Evolutionary conservation across 2,888 invertebrate species (phyloP).

Genomic region (Erebia ligea): DNA sequence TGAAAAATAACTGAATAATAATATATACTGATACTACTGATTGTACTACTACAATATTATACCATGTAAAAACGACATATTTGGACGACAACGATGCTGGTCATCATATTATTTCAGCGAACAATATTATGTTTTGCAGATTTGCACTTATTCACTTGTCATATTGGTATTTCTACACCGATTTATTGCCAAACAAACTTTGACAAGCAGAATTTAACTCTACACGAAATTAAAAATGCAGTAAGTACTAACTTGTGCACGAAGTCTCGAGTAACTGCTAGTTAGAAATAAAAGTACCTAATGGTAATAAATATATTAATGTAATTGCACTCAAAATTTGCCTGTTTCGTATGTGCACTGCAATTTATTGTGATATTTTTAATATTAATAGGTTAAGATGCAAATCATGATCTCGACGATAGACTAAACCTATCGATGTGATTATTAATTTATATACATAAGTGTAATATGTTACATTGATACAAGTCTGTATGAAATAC

Average conservation of each 20-base stretch:
- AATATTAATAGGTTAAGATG: conserved; percentile 78
- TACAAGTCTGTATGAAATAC: conserved; percentile 65
- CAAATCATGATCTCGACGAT: conserved; percentile 73
- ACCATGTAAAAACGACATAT: too few relatives aligned
- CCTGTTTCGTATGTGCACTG: conserved; percentile 84
- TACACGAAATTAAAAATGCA: too few relatives aligned
- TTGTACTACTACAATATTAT: too few relatives aligned
- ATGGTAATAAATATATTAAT: conserved; percentile 69
- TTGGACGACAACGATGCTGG: too few relatives aligned
- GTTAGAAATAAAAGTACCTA: conserved; percentile 59
- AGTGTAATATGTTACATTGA: conserved; percentile 54
- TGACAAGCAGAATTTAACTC: too few relatives aligned
- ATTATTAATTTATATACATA: conserved; percentile 64
- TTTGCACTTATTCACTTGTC: too few relatives aligned
- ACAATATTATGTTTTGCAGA: too few relatives aligned
- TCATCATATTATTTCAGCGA: too few relatives aligned
- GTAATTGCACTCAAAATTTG: conserved; percentile 83
- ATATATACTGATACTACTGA: too few relatives aligned
- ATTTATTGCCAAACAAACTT: too few relatives aligned
- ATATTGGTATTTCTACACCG: too few relatives aligned
- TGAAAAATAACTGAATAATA: not conserved
- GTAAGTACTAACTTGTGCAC: not conserved
- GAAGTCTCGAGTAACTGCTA: not conserved
- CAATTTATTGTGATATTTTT: conserved; percentile 84
- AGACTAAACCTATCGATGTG: conserved; percentile 63